These are phyloP conservation scores for Silvanus unidentatus DNA, from an alignment of 2,888 invertebrate species.

Conservation along the genomic window DNA sequence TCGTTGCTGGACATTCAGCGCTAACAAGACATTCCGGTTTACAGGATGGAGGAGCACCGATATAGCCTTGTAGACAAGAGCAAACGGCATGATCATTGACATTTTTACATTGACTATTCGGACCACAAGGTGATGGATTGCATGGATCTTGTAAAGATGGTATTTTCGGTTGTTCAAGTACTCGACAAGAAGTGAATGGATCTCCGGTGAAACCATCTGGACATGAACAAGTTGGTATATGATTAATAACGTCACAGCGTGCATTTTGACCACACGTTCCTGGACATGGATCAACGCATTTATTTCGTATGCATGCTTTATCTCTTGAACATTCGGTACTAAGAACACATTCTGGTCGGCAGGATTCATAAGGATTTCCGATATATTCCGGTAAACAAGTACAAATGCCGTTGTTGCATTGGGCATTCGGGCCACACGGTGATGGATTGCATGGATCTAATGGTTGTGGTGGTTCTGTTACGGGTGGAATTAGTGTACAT, in stretches of 20 bases:
- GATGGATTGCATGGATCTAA: conserved; percentile 61
- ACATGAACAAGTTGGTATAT: conserved; percentile 67
- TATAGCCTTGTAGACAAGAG: conserved; percentile 49
- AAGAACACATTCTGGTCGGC: conserved; percentile 65
- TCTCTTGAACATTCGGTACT: conserved; percentile 61
- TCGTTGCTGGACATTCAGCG: conserved; percentile 49
- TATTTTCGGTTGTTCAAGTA: conserved; percentile 28
- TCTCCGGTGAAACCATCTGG: conserved; percentile 64
- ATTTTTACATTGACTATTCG: conserved; percentile 51
- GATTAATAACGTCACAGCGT: conserved; percentile 65
- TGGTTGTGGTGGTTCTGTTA: conserved; percentile 42
- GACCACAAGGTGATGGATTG: conserved; percentile 51
- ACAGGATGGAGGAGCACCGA: conserved; percentile 53
- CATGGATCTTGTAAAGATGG: conserved; percentile 42
- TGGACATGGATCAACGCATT: conserved; percentile 65
- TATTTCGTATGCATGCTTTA: conserved; percentile 61
- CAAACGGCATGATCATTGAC: conserved; percentile 50
- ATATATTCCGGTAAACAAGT: conserved; percentile 57
- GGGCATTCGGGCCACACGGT: conserved; percentile 71
- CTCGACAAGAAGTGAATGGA: conserved; percentile 37
- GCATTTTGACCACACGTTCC: conserved; percentile 67
- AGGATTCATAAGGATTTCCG: conserved; percentile 64
- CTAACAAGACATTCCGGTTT: conserved; percentile 51
- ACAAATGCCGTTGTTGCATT: conserved; percentile 59
- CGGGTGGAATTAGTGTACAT: conserved; percentile 54